Evolutionary conservation across 1,140 invertebrate genomes (phyloP).

Genomic region (Heliconius eleuchia): DNA sequence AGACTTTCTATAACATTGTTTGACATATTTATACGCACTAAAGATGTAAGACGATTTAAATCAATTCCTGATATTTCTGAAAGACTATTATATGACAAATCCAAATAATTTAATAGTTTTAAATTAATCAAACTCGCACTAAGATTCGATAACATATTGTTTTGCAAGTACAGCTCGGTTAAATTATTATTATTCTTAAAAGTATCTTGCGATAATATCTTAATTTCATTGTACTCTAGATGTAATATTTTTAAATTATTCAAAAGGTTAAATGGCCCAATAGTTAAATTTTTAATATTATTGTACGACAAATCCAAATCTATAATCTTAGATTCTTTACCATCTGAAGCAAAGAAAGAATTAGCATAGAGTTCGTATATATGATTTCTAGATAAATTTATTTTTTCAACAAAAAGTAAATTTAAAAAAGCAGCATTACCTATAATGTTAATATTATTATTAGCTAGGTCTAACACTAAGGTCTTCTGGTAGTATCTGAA

Average conservation of each 20-base stretch:
- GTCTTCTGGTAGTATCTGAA: slow-evolving; percentile 59
- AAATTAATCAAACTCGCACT: slow-evolving; percentile 58
- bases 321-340: slow-evolving; percentile 34
- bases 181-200: slow-evolving; percentile 52
- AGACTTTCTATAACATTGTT: slow-evolving; percentile 55
- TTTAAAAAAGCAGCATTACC: slow-evolving; percentile 50
- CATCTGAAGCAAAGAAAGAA: slow-evolving; percentile 44
- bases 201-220: slow-evolving; percentile 42
- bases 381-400: slow-evolving; percentile 43
- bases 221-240: slow-evolving; percentile 54
- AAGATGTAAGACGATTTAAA: slow-evolving; percentile 50
- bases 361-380: slow-evolving; percentile 46
- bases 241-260: slow-evolving; percentile 44
- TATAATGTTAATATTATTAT: slow-evolving; percentile 52
- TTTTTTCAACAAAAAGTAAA: slow-evolving; percentile 40
- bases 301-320: slow-evolving; percentile 52
- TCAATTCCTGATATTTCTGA: slow-evolving; percentile 52
- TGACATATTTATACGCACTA: slow-evolving; percentile 55
- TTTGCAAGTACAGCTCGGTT: slow-evolving; percentile 46
- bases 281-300: slow-evolving; percentile 38
- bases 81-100: slow-evolving; percentile 57
- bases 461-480: slow-evolving; percentile 48
- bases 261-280: slow-evolving; percentile 39
- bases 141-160: slow-evolving; percentile 49
- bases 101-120: slow-evolving; percentile 49